These are phyloP conservation scores for Drosophila neutralis DNA, from an alignment of 2,888 invertebrate species.

Conservation along the genomic window DNA sequence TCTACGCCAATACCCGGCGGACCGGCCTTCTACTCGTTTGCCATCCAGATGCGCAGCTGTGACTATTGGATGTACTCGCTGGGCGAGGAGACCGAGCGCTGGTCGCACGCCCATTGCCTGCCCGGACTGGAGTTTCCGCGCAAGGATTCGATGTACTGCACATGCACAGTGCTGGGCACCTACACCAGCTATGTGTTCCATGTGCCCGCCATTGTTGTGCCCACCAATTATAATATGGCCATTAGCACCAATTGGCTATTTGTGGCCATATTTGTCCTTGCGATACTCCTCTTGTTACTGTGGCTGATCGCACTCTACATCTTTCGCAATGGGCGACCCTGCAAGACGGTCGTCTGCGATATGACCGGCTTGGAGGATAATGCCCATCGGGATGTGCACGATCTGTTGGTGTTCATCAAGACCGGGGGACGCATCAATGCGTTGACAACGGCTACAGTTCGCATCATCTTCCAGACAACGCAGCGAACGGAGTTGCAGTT, in stretches of 20 bases:
- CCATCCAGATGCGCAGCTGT: constrained; percentile 60
- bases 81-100: not conserved
- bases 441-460: constrained; percentile 55
- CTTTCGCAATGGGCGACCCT: constrained; percentile 11
- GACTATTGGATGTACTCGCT: constrained; percentile 48
- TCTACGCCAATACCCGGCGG: constrained; percentile 30
- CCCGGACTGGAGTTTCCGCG: constrained; percentile 32
- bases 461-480: constrained; percentile 43
- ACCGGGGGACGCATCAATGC: constrained; percentile 60
- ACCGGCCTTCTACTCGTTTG: constrained; percentile 47
- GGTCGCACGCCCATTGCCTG: constrained; percentile 28
- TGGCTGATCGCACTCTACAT: constrained; percentile 16
- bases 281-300: not conserved
- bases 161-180: constrained; percentile 50
- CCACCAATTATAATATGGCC: not conserved
- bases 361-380: constrained; percentile 30
- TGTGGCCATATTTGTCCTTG: not conserved
- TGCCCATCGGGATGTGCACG: constrained; percentile 41
- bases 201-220: constrained; percentile 27
- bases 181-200: constrained; percentile 58
- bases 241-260: not conserved
- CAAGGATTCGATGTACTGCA: constrained; percentile 33
- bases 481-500: constrained; percentile 26
- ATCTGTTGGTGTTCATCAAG: constrained; percentile 46
- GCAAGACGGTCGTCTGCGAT: constrained; percentile 47